phyloP scores from a whole-genome alignment of 2,888 invertebrate genomes.

The Apeira syringaria region DNA sequence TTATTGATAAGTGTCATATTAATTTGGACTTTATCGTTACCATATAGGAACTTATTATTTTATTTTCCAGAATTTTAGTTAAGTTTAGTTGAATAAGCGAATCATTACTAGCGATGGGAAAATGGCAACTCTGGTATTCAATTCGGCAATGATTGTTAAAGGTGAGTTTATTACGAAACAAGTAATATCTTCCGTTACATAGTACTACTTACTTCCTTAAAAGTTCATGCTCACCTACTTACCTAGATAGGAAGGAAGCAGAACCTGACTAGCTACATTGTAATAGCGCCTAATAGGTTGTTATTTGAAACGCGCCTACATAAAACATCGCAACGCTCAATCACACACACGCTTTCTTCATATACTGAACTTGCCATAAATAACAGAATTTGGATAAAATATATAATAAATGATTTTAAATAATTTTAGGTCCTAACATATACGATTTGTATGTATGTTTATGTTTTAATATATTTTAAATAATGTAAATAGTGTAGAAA shows the following conservation, averaged over 20 bases:
- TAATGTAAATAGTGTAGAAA: conserved; percentile 10
- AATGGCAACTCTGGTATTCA: too few relatives aligned
- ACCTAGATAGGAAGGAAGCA: too few relatives aligned
- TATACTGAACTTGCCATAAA: conserved; percentile 8
- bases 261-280: neutral
- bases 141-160: conserved; percentile 26
- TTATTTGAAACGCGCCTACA: neutral
- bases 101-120: too few relatives aligned
- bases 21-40: too few relatives aligned
- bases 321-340: conserved; percentile 6
- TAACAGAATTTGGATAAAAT: neutral
- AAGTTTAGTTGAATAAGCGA: too few relatives aligned
- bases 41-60: too few relatives aligned
- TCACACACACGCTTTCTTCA: conserved; percentile 9
- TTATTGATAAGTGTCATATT: too few relatives aligned
- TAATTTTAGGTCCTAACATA: conserved; percentile 13
- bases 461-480: conserved; percentile 9
- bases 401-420: conserved; percentile 4
- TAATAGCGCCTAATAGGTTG: neutral
- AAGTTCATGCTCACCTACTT: too few relatives aligned
- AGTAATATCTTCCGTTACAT: conserved; percentile 1
- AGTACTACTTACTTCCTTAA: neutral
- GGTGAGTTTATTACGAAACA: conserved; percentile 17
- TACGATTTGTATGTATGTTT: conserved; percentile 4
- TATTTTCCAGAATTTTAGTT: too few relatives aligned